phyloP scores from a whole-genome alignment of 2,888 invertebrate species.

The Tridacna crocea region DNA sequence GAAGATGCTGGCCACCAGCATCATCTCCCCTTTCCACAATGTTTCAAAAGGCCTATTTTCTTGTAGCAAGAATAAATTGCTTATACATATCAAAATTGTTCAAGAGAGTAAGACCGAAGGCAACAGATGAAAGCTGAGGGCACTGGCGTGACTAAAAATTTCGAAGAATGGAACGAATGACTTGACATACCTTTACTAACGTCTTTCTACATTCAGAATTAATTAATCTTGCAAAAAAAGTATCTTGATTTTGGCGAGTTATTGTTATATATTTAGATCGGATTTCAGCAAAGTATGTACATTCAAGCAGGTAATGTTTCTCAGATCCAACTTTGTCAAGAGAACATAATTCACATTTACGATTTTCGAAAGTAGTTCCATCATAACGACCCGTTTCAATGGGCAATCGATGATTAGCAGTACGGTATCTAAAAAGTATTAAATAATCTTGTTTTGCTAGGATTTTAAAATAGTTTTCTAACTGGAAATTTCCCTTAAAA shows the following conservation, averaged over 20 bases:
- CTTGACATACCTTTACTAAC: neutral
- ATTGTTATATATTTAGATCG: neutral
- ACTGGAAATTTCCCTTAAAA: neutral
- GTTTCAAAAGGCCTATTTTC: no score
- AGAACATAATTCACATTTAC: slow-evolving; percentile 4
- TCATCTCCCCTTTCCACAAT: no score
- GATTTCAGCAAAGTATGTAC: neutral
- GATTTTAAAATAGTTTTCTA: slow-evolving; percentile 8
- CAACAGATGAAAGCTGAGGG: no score
- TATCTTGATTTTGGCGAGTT: neutral
- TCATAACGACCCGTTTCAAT: slow-evolving; percentile 21
- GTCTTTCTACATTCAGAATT: neutral
- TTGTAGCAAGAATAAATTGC: no score
- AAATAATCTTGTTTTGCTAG: neutral
- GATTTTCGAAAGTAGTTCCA: neutral
- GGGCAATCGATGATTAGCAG: slow-evolving; percentile 20
- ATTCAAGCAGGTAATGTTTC: slow-evolving; percentile 18
- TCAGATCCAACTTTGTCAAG: slow-evolving; percentile 1
- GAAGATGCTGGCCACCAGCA: no score
- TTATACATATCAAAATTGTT: no score
- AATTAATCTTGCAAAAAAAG: neutral
- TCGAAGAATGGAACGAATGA: no score
- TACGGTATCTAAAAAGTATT: neutral
- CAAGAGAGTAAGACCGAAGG: no score
- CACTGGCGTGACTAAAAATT: no score